phyloP scores from a whole-genome alignment of 2,888 invertebrate genomes.

The Acleris emargana region DNA sequence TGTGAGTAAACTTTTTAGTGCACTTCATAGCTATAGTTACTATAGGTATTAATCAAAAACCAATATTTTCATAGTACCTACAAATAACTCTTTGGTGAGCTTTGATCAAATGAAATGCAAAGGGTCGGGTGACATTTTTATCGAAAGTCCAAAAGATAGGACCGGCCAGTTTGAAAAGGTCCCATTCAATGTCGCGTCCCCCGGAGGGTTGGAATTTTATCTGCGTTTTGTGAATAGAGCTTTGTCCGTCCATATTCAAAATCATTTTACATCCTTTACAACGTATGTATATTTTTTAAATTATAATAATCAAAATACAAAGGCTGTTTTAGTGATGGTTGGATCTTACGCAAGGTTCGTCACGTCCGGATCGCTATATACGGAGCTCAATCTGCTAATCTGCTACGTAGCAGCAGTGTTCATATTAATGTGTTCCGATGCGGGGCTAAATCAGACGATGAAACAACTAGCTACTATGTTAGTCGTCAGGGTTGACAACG shows the following conservation, averaged over 20 bases:
- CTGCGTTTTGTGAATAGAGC: slow-evolving; percentile 20
- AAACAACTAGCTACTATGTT: too few relatives aligned
- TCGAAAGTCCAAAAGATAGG: slow-evolving; percentile 34
- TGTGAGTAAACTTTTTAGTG: too few relatives aligned
- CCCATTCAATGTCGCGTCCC: slow-evolving; percentile 31
- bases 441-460: too few relatives aligned
- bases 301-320: too few relatives aligned
- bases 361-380: too few relatives aligned
- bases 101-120: not conserved
- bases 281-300: not conserved
- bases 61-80: too few relatives aligned
- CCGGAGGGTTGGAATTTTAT: slow-evolving; percentile 28
- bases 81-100: not conserved
- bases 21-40: too few relatives aligned
- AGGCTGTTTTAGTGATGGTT: too few relatives aligned
- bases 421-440: not conserved
- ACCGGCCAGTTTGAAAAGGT: slow-evolving; percentile 23
- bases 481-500: too few relatives aligned
- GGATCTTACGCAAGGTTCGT: too few relatives aligned
- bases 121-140: slow-evolving; percentile 25
- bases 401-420: not conserved
- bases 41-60: too few relatives aligned
- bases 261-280: slow-evolving; percentile 23
- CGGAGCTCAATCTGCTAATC: not conserved
- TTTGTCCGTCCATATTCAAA: slow-evolving; percentile 18